Percentiles rank a stretch among this genome's conserved stretches.
Evolutionary conservation across 2,797 vertebrate species (phyloP).

Genomic region (Poeciliopsis presidionis): DNA sequence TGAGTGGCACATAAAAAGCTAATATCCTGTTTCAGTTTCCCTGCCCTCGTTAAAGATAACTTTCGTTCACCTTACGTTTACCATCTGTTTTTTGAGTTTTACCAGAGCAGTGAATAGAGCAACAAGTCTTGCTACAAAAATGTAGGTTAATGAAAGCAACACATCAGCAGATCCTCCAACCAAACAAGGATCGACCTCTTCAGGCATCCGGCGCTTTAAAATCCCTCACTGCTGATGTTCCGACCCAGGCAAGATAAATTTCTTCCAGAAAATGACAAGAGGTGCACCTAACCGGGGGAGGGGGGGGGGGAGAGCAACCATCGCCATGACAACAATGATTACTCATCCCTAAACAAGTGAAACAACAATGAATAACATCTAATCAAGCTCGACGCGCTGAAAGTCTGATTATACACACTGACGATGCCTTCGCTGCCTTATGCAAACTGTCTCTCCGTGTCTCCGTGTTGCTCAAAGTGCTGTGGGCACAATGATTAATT

Average conservation of each 20-base stretch:
- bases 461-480: slow-evolving; percentile 63
- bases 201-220: slow-evolving; percentile 20
- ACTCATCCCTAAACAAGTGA: slow-evolving; percentile 66
- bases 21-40: background rate
- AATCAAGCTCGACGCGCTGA: slow-evolving; percentile 58
- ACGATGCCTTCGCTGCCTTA: slow-evolving; percentile 51
- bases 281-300: slow-evolving; percentile 41
- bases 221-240: slow-evolving; percentile 25
- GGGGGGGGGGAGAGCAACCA: slow-evolving; percentile 42
- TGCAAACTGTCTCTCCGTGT: slow-evolving; percentile 52
- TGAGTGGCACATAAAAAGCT: background rate
- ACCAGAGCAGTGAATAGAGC: background rate
- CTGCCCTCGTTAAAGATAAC: background rate
- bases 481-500: slow-evolving; percentile 83
- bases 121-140: background rate
- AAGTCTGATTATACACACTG: slow-evolving; percentile 65
- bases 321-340: slow-evolving; percentile 71
- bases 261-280: slow-evolving; percentile 53
- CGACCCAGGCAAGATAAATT: slow-evolving; percentile 27
- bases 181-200: background rate
- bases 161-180: background rate
- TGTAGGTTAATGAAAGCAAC: background rate
- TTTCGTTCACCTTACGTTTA: background rate
- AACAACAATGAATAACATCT: slow-evolving; percentile 68
- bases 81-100: background rate